Conservation (phyloP, 64 coral and sea anemone genomes). For the Hydrozoanthus tunicans region DNA sequence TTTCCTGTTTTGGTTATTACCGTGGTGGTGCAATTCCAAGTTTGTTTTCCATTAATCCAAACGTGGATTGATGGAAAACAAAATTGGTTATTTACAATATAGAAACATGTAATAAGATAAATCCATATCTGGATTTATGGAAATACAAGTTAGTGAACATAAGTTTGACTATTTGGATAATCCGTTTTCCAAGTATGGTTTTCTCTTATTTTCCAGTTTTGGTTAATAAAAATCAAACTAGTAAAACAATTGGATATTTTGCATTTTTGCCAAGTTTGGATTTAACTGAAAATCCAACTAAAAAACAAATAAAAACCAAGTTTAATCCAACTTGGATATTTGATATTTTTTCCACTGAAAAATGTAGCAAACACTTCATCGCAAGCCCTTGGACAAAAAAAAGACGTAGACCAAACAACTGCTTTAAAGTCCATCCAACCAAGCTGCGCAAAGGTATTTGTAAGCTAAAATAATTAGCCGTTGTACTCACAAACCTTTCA, state of each 20-base stretch:
- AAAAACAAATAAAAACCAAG: constrained; percentile 65
- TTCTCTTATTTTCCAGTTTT: not conserved
- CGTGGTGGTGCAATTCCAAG: constrained; percentile 14
- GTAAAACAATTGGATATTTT: not conserved
- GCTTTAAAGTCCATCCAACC: no score
- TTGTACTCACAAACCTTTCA: no score
- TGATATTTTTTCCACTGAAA: constrained; percentile 63
- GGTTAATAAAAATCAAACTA: not conserved
- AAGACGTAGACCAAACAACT: no score
- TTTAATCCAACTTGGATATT: constrained; percentile 72
- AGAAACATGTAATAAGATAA: not conserved
- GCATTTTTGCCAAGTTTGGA: constrained; percentile 14
- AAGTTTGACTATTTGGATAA: no score
- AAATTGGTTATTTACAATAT: not conserved
- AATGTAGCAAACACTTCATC: no score
- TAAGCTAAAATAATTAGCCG: no score
- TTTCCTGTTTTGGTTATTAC: no score
- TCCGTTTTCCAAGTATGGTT: not conserved
- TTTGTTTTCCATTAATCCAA: constrained; percentile 43
- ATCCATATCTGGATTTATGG: not conserved
- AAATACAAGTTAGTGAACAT: no score
- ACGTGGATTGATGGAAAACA: constrained; percentile 12
- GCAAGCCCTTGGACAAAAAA: no score
- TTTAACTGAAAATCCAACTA: not conserved
- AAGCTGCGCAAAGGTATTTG: no score